Conservation (phyloP, 2,888 invertebrate species). For the Bellardia pandia region DNA sequence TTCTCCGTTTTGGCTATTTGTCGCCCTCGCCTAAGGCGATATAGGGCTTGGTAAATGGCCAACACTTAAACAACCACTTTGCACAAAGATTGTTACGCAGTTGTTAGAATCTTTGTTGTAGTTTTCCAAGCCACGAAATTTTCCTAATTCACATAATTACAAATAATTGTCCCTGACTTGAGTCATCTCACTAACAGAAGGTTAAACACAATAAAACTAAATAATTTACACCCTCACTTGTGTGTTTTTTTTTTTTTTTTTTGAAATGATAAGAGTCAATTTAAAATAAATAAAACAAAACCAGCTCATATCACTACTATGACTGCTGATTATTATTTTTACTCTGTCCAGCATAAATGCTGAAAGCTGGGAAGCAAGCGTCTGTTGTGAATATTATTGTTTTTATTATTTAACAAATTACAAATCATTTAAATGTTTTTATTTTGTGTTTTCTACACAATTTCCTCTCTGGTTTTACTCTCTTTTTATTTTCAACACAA, state of each 20-base stretch:
- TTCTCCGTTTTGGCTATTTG: too few species aligned
- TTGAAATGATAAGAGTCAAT: slow-evolving; percentile 66
- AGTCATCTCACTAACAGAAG: slow-evolving; percentile 19
- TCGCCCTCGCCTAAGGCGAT: too few species aligned
- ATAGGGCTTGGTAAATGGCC: too few species aligned
- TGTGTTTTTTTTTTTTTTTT: neutral
- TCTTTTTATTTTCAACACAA: slow-evolving; percentile 19
- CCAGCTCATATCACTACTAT: slow-evolving; percentile 58
- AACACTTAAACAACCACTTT: too few species aligned
- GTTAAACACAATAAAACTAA: slow-evolving; percentile 21
- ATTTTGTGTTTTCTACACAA: slow-evolving; percentile 17
- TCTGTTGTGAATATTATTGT: slow-evolving; percentile 24
- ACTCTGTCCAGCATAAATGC: slow-evolving; percentile 14
- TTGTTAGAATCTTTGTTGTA: too few species aligned
- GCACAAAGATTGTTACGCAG: too few species aligned
- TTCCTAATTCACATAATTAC: too few species aligned
- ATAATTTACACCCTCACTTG: slow-evolving; percentile 60
- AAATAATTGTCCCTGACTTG: neutral
- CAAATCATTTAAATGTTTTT: slow-evolving; percentile 45
- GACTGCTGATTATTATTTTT: slow-evolving; percentile 1
- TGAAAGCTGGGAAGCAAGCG: slow-evolving; percentile 33
- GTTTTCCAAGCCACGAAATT: too few species aligned
- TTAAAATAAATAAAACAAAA: slow-evolving; percentile 49
- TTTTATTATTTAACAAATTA: slow-evolving; percentile 14
- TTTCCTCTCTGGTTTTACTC: slow-evolving; percentile 15